Evolutionary conservation across 2,113 vertebrate species (phyloP).

Genomic region (Nicator chloris): DNA sequence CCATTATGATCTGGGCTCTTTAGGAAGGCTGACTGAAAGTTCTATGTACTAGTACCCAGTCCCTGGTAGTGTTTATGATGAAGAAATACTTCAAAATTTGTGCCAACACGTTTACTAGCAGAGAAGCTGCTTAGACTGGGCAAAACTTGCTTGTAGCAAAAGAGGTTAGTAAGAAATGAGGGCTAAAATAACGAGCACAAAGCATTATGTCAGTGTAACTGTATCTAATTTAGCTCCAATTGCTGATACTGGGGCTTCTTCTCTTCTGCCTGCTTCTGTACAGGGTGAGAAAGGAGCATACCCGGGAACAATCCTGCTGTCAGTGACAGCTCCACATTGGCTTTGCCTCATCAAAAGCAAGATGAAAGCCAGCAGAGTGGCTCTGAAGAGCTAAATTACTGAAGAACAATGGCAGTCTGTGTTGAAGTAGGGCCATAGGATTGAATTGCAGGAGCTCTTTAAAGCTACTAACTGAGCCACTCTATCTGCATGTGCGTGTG

Average conservation of each 20-base stretch:
- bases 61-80: not conserved
- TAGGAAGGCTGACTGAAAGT: not conserved
- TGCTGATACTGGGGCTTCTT: not conserved
- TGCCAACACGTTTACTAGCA: not conserved
- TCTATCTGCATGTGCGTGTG: not conserved
- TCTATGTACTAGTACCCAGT: not conserved
- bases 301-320: not conserved
- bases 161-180: not conserved
- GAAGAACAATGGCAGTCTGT: not conserved
- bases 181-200: not conserved
- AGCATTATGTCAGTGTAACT: not conserved
- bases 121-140: not conserved
- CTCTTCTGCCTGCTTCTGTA: not conserved
- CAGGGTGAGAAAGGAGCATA: not conserved
- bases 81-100: conserved; percentile 1
- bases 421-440: not conserved
- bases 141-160: not conserved
- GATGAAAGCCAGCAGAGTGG: not conserved
- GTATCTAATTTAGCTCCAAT: not conserved
- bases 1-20: not conserved
- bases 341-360: not conserved
- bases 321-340: not conserved
- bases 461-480: not conserved
- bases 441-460: not conserved
- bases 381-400: not conserved